Percentiles rank a stretch among this genome's conserved stretches.
phyloP scores from a whole-genome alignment of 1,140 invertebrate species.

The Choristoneura fumiferana region DNA sequence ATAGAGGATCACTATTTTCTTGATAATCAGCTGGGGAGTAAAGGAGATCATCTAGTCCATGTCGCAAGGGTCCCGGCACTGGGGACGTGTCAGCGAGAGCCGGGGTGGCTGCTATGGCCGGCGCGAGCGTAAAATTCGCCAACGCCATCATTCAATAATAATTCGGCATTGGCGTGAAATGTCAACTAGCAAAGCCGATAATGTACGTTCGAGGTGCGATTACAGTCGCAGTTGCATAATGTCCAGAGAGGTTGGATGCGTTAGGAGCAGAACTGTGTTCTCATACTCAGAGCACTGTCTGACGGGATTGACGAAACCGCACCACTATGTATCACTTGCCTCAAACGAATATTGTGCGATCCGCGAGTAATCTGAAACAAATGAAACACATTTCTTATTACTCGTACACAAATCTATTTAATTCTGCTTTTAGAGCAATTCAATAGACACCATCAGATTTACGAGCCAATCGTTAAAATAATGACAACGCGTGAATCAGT shows the following conservation, averaged over 20 bases:
- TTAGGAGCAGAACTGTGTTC: conserved; percentile 43
- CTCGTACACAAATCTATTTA: neutral
- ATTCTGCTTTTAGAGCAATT: no score
- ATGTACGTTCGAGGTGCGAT: conserved; percentile 31
- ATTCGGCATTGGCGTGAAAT: conserved; percentile 56
- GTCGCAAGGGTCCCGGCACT: conserved; percentile 40
- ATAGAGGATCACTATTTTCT: conserved; percentile 43
- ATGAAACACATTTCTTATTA: conserved; percentile 8
- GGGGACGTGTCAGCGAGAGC: conserved; percentile 45
- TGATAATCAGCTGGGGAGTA: conserved; percentile 63
- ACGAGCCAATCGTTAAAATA: neutral
- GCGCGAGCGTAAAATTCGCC: conserved; percentile 59
- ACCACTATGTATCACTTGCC: conserved; percentile 33
- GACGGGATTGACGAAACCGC: conserved; percentile 43
- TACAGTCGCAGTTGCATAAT: conserved; percentile 56
- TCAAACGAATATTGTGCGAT: neutral
- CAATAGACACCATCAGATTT: neutral
- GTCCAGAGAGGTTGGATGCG: conserved; percentile 40
- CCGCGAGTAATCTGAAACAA: conserved; percentile 52
- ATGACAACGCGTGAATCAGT: conserved; percentile 22
- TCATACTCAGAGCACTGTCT: conserved; percentile 46
- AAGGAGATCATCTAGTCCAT: conserved; percentile 59
- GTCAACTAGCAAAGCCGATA: conserved; percentile 51
- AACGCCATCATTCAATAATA: conserved; percentile 64
- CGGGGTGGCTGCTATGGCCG: conserved; percentile 48